These are phyloP conservation scores for Oryzias melastigma DNA, from an alignment of 2,113 vertebrate genomes.

Conservation along the genomic window DNA sequence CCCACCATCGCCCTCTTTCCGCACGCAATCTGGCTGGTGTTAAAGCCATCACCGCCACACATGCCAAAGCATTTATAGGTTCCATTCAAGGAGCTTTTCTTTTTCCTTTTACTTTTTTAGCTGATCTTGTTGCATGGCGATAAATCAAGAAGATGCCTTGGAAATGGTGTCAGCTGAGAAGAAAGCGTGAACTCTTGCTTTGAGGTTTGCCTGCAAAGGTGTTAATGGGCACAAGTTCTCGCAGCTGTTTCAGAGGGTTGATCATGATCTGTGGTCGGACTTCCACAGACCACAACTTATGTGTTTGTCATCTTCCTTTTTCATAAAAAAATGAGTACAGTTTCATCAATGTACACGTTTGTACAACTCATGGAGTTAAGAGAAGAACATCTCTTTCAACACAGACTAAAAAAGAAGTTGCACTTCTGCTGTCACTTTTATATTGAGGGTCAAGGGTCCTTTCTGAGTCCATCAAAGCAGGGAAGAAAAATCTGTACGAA, in stretches of 20 bases:
- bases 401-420: not conserved
- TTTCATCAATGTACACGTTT: too few species aligned
- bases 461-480: conserved; percentile 10
- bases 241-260: conserved; percentile 73
- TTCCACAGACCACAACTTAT: conserved; percentile 14
- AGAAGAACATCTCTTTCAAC: not conserved
- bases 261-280: conserved; percentile 47
- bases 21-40: conserved; percentile 29
- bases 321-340: conserved; percentile 15
- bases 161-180: conserved; percentile 27
- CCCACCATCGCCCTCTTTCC: conserved; percentile 17
- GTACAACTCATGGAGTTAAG: not conserved
- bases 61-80: conserved; percentile 54
- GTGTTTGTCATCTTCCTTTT: conserved; percentile 52
- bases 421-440: not conserved
- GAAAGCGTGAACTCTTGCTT: conserved; percentile 57
- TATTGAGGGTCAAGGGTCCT: conserved; percentile 29
- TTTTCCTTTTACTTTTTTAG: conserved; percentile 61
- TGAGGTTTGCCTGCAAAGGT: conserved; percentile 69
- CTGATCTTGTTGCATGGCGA: conserved; percentile 57
- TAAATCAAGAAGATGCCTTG: conserved; percentile 52
- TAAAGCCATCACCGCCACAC: conserved; percentile 40
- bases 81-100: conserved; percentile 39
- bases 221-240: conserved; percentile 75
- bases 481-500: conserved; percentile 28